Conservation (phyloP, 2,113 vertebrate species). For the Onychostoma macrolepis region DNA sequence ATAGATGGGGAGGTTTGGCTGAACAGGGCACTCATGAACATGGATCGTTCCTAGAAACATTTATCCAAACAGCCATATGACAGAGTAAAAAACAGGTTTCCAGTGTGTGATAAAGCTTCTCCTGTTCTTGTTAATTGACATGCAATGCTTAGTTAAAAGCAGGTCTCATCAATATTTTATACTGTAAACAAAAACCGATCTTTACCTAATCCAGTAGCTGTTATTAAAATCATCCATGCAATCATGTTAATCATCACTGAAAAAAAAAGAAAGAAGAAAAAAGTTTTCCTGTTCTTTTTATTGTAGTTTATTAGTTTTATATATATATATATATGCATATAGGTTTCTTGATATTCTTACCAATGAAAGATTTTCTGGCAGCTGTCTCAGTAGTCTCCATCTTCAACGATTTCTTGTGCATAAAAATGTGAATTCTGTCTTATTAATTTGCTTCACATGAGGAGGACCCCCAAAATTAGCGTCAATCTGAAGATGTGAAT, state of each 20-base stretch:
- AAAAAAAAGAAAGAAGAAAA: slow-evolving; percentile 11
- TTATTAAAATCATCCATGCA: slow-evolving; percentile 49
- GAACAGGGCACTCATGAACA: slow-evolving; percentile 61
- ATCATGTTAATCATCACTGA: slow-evolving; percentile 53
- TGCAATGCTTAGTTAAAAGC: neutral
- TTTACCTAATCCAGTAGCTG: slow-evolving; percentile 54
- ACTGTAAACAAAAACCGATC: neutral
- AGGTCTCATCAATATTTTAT: neutral
- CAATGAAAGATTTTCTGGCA: slow-evolving; percentile 41
- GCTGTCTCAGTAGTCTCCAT: slow-evolving; percentile 41
- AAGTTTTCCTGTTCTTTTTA: neutral
- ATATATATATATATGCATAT: too few species aligned
- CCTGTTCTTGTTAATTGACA: neutral
- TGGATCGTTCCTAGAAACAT: slow-evolving; percentile 54
- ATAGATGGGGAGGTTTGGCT: slow-evolving; percentile 62
- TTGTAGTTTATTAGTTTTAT: neutral
- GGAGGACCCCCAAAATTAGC: neutral
- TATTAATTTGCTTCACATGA: neutral
- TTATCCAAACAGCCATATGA: neutral
- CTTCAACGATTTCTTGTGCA: neutral
- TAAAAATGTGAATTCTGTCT: neutral
- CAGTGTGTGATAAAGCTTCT: neutral
- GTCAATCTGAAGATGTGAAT: neutral
- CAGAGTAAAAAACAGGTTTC: neutral
- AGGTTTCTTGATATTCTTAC: slow-evolving; percentile 32